phyloP scores from a whole-genome alignment of 2,113 vertebrate species.

The Mormyrus lacerda region DNA sequence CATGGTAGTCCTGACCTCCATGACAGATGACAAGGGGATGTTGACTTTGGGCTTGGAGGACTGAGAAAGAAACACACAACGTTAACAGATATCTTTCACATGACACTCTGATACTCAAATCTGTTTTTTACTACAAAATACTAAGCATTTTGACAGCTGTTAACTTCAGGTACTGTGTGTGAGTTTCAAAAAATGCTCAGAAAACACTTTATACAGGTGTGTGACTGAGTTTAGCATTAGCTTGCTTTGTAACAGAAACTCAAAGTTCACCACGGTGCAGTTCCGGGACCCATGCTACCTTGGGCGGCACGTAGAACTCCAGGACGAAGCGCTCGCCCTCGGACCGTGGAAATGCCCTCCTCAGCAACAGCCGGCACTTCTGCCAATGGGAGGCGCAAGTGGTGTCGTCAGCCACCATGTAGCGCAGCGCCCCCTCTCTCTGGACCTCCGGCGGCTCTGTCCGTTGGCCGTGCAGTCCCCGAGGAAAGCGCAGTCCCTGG shows the following conservation, averaged over 20 bases:
- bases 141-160: not conserved
- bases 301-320: constrained; percentile 94
- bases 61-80: constrained; percentile 47
- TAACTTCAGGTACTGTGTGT: not conserved
- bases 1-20: constrained; percentile 96
- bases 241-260: not conserved
- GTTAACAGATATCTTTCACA: not conserved
- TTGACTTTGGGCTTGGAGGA: constrained; percentile 90
- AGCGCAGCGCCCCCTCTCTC: constrained; percentile 84
- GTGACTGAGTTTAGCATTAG: not conserved
- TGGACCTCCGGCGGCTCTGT: constrained; percentile 87
- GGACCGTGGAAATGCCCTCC: constrained; percentile 66
- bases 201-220: not conserved
- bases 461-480: constrained; percentile 69
- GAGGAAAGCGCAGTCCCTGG: constrained; percentile 63
- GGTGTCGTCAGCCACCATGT: constrained; percentile 90
- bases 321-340: constrained; percentile 85
- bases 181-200: not conserved
- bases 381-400: constrained; percentile 87
- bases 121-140: not conserved
- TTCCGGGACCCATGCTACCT: constrained; percentile 62
- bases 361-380: constrained; percentile 87
- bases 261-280: not conserved
- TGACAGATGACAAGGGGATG: constrained; percentile 85
- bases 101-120: not conserved